phyloP scores from a whole-genome alignment of 1,140 invertebrate genomes.

The Conopomorpha cramerella region DNA sequence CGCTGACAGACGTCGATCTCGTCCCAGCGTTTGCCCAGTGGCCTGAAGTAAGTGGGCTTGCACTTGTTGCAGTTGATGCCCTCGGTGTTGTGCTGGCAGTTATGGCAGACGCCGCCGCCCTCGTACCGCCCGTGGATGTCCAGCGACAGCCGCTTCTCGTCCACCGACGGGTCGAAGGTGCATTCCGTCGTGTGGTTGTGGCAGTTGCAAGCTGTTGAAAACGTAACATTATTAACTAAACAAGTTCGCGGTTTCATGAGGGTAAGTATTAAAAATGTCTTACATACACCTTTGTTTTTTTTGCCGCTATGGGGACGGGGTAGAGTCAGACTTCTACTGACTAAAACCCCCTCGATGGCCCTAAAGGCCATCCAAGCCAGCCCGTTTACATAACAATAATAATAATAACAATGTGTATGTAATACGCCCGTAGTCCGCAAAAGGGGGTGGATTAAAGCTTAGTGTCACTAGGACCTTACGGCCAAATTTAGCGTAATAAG shows the following conservation, averaged over 20 bases:
- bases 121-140: slow-evolving; percentile 92
- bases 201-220: slow-evolving; percentile 90
- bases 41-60: slow-evolving; percentile 82
- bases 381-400: too few species aligned
- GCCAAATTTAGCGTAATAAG: too few species aligned
- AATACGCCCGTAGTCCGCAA: too few species aligned
- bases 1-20: slow-evolving; percentile 90
- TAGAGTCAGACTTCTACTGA: too few species aligned
- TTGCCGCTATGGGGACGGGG: too few species aligned
- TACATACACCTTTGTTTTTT: too few species aligned
- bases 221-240: slow-evolving; percentile 1
- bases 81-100: slow-evolving; percentile 91
- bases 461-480: too few species aligned
- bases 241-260: background rate
- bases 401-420: too few species aligned
- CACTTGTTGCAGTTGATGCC: slow-evolving; percentile 98
- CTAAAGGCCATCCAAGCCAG: too few species aligned
- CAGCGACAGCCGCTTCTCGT: slow-evolving; percentile 76
- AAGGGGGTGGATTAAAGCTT: too few species aligned
- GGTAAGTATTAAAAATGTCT: too few species aligned
- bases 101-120: slow-evolving; percentile 90
- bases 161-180: slow-evolving; percentile 83
- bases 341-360: too few species aligned
- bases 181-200: slow-evolving; percentile 93
- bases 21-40: slow-evolving; percentile 78